Evolutionary conservation across 2,113 vertebrate genomes (phyloP).

Genomic region (Lontra canadensis): DNA sequence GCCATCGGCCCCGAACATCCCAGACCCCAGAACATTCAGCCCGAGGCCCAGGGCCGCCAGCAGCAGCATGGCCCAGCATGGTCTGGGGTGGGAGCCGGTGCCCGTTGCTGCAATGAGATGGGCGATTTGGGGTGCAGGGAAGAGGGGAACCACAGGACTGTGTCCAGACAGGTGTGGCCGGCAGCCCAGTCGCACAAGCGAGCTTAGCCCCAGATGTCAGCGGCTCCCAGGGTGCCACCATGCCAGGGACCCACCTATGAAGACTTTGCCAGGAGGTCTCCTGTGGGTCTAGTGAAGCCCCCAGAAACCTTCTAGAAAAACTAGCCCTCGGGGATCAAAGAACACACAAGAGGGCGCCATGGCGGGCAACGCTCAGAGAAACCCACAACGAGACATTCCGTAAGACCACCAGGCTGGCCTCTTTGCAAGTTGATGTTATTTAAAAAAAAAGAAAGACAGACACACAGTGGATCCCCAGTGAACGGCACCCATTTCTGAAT

Average conservation of each 20-base stretch:
- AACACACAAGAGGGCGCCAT: fast-evolving
- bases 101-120: no score
- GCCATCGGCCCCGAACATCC: not conserved
- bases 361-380: not conserved
- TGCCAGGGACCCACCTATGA: no score
- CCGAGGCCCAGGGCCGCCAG: not conserved
- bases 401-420: not conserved
- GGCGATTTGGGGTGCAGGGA: not conserved
- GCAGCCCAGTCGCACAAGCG: no score
- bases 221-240: fast-evolving
- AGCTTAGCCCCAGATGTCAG: not conserved
- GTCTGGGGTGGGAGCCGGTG: not conserved
- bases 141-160: not conserved
- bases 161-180: not conserved
- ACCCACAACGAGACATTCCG: not conserved
- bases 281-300: not conserved
- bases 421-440: not conserved
- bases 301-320: not conserved
- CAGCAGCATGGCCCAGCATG: not conserved
- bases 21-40: not conserved
- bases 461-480: fast-evolving
- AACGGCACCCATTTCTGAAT: no score
- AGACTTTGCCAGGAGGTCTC: not conserved
- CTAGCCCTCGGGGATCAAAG: not conserved
- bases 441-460: not conserved